These are phyloP conservation scores for Ctenopoma kingsleyae DNA, from an alignment of 2,797 vertebrate genomes.

Conservation along the genomic window DNA sequence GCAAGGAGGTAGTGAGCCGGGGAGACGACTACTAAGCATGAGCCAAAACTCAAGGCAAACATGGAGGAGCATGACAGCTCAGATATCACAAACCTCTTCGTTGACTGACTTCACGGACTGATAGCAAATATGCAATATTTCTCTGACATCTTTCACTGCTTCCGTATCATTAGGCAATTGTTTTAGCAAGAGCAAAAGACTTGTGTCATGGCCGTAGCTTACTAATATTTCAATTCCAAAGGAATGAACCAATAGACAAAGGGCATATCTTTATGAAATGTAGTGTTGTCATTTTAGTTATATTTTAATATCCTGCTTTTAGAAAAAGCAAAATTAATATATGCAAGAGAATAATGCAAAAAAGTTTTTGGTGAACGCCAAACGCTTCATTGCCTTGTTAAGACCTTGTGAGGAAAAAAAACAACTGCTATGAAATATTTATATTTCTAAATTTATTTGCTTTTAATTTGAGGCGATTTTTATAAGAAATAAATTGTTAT, in stretches of 20 bases:
- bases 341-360: slow-evolving; percentile 65
- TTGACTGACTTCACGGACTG: slow-evolving; percentile 47
- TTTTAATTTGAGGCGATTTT: slow-evolving; percentile 77
- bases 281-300: slow-evolving; percentile 47
- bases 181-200: slow-evolving; percentile 63
- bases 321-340: slow-evolving; percentile 65
- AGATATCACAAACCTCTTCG: slow-evolving; percentile 53
- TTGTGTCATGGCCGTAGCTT: slow-evolving; percentile 60
- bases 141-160: slow-evolving; percentile 55
- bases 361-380: slow-evolving; percentile 40
- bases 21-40: slow-evolving; percentile 95
- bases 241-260: slow-evolving; percentile 57
- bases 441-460: slow-evolving; percentile 76
- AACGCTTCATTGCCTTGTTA: slow-evolving; percentile 58
- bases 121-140: slow-evolving; percentile 73
- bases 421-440: slow-evolving; percentile 66
- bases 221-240: slow-evolving; percentile 36
- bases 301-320: slow-evolving; percentile 62
- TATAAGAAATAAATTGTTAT: slow-evolving; percentile 79
- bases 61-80: slow-evolving; percentile 47
- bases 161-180: slow-evolving; percentile 47
- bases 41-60: slow-evolving; percentile 26
- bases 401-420: slow-evolving; percentile 30
- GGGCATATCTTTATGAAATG: slow-evolving; percentile 50
- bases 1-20: slow-evolving; percentile 99